Conservation (phyloP, 2,113 vertebrate genomes). For the Terrapene triunguis region DNA sequence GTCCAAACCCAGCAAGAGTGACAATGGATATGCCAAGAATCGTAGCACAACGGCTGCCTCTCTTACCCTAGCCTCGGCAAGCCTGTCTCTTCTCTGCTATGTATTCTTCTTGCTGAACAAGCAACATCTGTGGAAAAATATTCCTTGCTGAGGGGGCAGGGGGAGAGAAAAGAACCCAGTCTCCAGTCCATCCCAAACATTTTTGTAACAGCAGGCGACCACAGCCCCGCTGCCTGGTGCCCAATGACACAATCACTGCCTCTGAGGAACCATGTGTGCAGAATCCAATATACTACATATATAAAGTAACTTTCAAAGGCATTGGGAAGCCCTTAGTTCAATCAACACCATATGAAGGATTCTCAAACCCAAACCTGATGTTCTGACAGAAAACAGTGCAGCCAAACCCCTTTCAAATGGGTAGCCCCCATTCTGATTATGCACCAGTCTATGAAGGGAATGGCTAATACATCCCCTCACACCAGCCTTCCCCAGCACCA, state of each 20-base stretch:
- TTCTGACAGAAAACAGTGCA: background rate
- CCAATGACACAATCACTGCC: background rate
- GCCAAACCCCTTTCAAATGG: background rate
- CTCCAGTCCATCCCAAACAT: background rate
- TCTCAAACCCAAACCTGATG: background rate
- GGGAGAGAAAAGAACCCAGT: fast-evolving
- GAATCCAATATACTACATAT: background rate
- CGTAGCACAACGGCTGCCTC: background rate
- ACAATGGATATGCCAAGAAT: background rate
- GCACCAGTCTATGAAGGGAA: background rate
- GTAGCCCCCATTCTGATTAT: background rate
- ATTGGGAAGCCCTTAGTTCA: background rate
- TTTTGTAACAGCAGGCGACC: background rate
- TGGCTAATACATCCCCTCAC: background rate
- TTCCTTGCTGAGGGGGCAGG: fast-evolving
- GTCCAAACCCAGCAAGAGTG: background rate
- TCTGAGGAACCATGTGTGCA: background rate
- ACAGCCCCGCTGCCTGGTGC: background rate
- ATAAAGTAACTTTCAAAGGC: background rate
- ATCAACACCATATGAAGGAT: background rate
- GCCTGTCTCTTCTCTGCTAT: background rate
- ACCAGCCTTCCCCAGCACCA: background rate
- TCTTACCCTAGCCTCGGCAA: too few relatives aligned
- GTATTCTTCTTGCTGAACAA: background rate
- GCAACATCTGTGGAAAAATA: fast-evolving